Percentiles rank a stretch among this genome's conserved stretches.
Evolutionary conservation across 2,797 vertebrate species (phyloP).

Genomic region (Balearica regulorum): DNA sequence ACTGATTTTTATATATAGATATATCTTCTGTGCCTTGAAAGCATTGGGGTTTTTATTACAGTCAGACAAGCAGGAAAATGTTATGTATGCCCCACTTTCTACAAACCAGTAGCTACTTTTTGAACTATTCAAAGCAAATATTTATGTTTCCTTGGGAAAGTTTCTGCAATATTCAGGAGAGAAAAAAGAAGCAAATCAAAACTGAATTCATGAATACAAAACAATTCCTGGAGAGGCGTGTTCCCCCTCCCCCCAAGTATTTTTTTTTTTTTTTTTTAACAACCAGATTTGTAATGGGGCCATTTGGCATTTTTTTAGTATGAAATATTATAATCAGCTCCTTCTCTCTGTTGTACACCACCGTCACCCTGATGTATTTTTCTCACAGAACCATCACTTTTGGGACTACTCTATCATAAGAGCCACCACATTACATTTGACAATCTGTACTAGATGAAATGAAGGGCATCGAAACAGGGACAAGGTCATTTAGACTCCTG

Average conservation of each 20-base stretch:
- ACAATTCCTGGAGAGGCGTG: background rate
- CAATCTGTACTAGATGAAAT: conserved; percentile 43
- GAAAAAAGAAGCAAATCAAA: background rate
- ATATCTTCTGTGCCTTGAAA: background rate
- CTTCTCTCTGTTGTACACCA: background rate
- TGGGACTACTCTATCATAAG: conserved; percentile 32
- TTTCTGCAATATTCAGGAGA: background rate
- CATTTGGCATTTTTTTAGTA: conserved; percentile 40
- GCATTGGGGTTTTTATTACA: background rate
- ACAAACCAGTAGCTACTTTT: background rate
- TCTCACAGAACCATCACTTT: conserved; percentile 45
- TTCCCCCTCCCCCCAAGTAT: background rate
- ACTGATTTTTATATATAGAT: background rate
- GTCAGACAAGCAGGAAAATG: background rate
- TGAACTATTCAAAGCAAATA: background rate
- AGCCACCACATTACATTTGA: conserved; percentile 37
- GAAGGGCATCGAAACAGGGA: conserved; percentile 53
- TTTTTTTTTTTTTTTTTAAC: background rate
- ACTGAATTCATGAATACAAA: conserved; percentile 20
- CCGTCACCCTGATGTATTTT: conserved; percentile 37
- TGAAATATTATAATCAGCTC: conserved; percentile 28
- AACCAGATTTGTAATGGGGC: background rate
- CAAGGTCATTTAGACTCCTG: conserved; percentile 46
- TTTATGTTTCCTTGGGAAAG: background rate
- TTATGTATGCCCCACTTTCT: background rate